These are phyloP conservation scores for Philotrypesis tridentata DNA, from an alignment of 1,140 invertebrate genomes.

Conservation along the genomic window DNA sequence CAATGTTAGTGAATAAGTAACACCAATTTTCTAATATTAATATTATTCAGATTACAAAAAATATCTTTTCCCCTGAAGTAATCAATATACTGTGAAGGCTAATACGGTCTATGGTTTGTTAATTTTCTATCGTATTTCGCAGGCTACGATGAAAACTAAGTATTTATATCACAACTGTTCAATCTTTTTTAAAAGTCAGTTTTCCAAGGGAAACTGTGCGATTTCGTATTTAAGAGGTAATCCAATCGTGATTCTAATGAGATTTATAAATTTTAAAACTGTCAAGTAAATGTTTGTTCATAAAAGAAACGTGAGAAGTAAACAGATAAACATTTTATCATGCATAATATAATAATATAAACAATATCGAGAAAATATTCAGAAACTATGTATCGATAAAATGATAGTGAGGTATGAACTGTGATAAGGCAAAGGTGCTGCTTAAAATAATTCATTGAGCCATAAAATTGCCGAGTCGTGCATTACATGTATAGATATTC, in stretches of 20 bases:
- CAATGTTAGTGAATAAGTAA: too few species aligned
- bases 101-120: background rate
- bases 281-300: background rate
- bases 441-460: background rate
- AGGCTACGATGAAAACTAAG: background rate
- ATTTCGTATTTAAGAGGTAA: background rate
- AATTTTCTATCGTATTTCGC: too few species aligned
- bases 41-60: too few species aligned
- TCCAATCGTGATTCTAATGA: background rate
- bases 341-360: background rate
- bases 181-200: too few species aligned
- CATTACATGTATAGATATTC: background rate
- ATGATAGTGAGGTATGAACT: background rate
- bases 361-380: background rate
- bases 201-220: too few species aligned
- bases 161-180: background rate
- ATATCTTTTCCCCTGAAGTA: too few species aligned
- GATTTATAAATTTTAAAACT: background rate
- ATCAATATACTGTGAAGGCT: background rate
- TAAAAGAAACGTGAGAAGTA: background rate
- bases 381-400: background rate
- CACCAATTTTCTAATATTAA: too few species aligned
- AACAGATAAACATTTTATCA: background rate
- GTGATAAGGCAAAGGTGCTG: background rate
- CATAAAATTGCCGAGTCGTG: slow-evolving; percentile 5